These are phyloP conservation scores for Patella ulyssiponensis DNA, from an alignment of 2,888 invertebrate species.

Conservation along the genomic window DNA sequence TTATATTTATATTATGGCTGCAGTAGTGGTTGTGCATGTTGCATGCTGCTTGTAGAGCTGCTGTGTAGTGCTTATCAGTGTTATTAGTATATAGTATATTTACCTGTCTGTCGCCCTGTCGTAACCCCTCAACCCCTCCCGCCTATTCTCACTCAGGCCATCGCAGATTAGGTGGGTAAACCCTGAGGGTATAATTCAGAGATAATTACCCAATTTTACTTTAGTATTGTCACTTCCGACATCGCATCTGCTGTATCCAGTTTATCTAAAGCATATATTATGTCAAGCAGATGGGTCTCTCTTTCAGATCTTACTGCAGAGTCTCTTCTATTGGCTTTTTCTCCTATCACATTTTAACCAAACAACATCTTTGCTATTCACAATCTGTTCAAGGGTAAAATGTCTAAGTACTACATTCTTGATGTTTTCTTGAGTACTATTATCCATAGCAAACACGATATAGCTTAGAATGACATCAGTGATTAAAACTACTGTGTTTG, in stretches of 20 bases:
- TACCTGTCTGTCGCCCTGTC: no score
- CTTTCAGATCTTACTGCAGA: not conserved
- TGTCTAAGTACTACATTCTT: not conserved
- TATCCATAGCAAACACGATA: not conserved
- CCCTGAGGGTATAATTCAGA: no score
- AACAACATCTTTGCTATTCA: not conserved
- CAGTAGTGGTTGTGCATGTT: no score
- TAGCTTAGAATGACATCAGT: not conserved
- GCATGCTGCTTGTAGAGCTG: no score
- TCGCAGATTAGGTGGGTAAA: no score
- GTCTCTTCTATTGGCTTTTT: not conserved
- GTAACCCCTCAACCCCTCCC: no score
- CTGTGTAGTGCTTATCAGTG: no score
- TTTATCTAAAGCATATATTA: not conserved
- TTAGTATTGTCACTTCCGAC: no score
- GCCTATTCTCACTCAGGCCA: no score
- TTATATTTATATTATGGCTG: no score
- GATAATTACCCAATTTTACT: no score
- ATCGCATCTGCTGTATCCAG: not conserved
- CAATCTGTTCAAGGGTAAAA: not conserved
- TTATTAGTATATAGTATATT: no score
- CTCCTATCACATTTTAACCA: constrained; percentile 3
- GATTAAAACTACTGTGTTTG: not conserved
- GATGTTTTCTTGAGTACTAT: not conserved
- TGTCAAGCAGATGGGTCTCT: not conserved